Conservation (phyloP, 64 coral and sea anemone species). For the Acropora tenuis region DNA sequence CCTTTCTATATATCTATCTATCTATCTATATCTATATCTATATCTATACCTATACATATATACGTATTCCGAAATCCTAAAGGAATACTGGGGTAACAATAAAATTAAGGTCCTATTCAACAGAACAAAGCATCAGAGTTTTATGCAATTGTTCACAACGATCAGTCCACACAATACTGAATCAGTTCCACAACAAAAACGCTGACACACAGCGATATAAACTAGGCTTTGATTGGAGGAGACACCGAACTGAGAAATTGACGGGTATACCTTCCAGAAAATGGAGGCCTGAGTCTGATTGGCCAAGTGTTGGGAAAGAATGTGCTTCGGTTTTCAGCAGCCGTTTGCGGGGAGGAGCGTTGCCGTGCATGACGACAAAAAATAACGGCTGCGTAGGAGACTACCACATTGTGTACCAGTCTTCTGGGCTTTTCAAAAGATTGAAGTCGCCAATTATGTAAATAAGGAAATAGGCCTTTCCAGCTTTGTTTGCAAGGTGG, state of each 20-base stretch:
- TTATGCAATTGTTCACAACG: no score
- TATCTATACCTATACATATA: no score
- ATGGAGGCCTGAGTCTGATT: neutral
- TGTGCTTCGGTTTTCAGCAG: constrained; percentile 1
- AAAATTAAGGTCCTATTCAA: no score
- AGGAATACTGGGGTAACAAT: no score
- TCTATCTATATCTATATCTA: no score
- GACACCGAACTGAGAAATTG: neutral
- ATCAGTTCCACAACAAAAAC: no score
- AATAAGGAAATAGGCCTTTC: neutral
- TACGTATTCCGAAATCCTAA: no score
- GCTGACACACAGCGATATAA: neutral
- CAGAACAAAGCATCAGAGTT: no score
- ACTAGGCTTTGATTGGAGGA: neutral
- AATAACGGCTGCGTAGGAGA: neutral
- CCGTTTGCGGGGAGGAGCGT: neutral
- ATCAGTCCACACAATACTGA: no score
- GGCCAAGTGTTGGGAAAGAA: neutral
- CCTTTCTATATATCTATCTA: no score
- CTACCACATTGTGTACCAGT: neutral
- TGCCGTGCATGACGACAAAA: neutral
- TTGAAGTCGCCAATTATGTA: neutral
- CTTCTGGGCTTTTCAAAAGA: neutral
- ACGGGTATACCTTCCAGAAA: neutral
- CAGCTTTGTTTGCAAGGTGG: neutral